Evolutionary conservation across 2,797 vertebrate genomes (phyloP).

Genomic region (Rhinatrema bivittatum): DNA sequence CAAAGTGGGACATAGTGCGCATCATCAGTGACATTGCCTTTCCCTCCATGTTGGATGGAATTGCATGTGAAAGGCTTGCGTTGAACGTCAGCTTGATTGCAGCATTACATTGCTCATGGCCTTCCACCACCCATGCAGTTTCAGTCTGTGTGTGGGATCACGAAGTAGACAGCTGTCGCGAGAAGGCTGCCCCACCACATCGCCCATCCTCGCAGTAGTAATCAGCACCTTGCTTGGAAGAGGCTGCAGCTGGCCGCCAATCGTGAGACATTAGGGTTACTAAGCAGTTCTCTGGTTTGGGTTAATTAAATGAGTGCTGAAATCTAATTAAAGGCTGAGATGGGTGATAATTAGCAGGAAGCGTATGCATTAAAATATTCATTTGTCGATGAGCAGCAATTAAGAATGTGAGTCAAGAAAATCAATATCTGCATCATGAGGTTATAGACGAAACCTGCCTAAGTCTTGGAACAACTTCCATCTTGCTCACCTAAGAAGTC

Average conservation of each 20-base stretch:
- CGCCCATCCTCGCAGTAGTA: too few relatives aligned
- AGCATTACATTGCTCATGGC: too few relatives aligned
- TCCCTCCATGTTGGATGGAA: too few relatives aligned
- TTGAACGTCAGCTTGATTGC: too few relatives aligned
- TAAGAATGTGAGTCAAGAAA: constrained; percentile 45
- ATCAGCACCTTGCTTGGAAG: constrained; percentile 3
- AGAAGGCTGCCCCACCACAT: too few relatives aligned
- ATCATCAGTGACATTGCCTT: too few relatives aligned
- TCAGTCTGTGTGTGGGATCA: too few relatives aligned
- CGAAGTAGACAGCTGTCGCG: too few relatives aligned
- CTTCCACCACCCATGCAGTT: too few relatives aligned
- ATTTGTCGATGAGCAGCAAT: constrained; percentile 53
- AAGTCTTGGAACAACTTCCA: constrained; percentile 17
- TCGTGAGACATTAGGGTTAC: constrained; percentile 42
- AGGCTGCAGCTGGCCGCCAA: constrained; percentile 32
- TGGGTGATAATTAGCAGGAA: constrained; percentile 51
- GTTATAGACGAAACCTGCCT: constrained; percentile 16
- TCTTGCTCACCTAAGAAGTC: constrained; percentile 9
- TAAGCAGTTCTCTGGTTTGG: constrained; percentile 40
- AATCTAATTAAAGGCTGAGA: constrained; percentile 51
- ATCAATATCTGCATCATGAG: constrained; percentile 42
- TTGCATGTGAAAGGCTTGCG: too few relatives aligned
- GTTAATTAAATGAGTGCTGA: constrained; percentile 55
- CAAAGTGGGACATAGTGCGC: too few relatives aligned
- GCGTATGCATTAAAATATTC: constrained; percentile 59